Base-by-base conservation (phyloP, 2,888 invertebrate species). In the Papilio gigon region DNA sequence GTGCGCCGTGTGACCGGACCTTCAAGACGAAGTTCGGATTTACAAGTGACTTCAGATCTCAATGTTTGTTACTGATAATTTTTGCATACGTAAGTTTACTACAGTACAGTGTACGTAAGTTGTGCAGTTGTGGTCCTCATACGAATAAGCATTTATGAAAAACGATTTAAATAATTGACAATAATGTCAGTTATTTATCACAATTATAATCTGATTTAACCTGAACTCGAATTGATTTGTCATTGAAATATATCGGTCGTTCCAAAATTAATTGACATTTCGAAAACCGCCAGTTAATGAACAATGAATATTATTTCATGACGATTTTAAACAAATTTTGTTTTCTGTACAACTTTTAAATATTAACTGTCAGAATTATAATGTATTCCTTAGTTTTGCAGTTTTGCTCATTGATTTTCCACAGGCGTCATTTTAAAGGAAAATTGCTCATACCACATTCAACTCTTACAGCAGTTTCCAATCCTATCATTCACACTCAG, bases 241-340 rank as follows among this genome's bases (percentile, higher is more conserved):
- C 37, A 61, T 60, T 67, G 66, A 67, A 67, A 66, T 53, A 67
- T 25, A 60, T 50, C 60, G 40, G 50, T 60, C 25, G 50, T 50
- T 59, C 37, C 37, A 44, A 60, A 67, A 27, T 60, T 67, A 67
- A 67, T 67, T 50, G 59, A 67, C 60, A 67, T 37, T 40, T 11
- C 35, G 27, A 67, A 66, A 47, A n/a, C 50, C 60, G 14, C 50
- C 4, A 60, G 37, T 60, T 50, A 50, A 66, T 44, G 27, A 50
- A 50, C 44, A 47, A 35, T 60, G 40, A 33, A 59, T 53, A 67
- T 67, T 42, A 42, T 58, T 65, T 20, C 11, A 4, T 12, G 53
- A 20, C 56, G 12, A 58, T 56, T 42, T 42, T 65, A 9, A 65
- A 56, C 37, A 12, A n/a, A 25, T 0, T 35, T 63, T 4, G 50